These are phyloP conservation scores for Tyrannus savana DNA, from an alignment of 2,113 vertebrate genomes.

Conservation along the genomic window DNA sequence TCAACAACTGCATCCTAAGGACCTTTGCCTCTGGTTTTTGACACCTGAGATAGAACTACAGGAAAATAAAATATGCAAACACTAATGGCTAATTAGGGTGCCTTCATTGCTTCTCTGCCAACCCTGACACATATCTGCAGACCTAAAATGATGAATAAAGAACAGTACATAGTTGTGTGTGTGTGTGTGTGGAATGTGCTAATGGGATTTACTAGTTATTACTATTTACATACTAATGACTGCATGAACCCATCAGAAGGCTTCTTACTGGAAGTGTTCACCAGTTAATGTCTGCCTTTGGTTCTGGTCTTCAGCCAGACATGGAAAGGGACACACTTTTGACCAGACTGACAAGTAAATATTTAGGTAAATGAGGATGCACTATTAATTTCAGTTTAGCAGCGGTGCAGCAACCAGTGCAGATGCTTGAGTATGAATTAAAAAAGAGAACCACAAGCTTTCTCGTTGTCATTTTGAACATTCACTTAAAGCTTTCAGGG, in stretches of 20 bases:
- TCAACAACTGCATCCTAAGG: not conserved
- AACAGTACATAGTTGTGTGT: not conserved
- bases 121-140: not conserved
- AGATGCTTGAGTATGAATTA: not conserved
- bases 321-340: not conserved
- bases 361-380: not conserved
- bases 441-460: not conserved
- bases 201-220: not conserved
- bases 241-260: not conserved
- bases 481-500: not conserved
- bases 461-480: not conserved
- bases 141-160: not conserved
- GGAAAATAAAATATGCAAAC: not conserved
- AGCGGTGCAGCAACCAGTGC: not conserved
- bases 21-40: not conserved
- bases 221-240: not conserved
- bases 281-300: not conserved
- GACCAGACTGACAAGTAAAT: not conserved
- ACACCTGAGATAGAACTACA: not conserved
- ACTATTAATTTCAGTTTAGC: not conserved
- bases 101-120: not conserved
- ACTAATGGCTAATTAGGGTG: conserved; percentile 39
- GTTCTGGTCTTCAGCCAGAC: not conserved
- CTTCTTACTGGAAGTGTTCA: not conserved
- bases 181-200: not conserved